Base-by-base conservation (phyloP, 1,140 invertebrate species). In the Apis laboriosa region DNA sequence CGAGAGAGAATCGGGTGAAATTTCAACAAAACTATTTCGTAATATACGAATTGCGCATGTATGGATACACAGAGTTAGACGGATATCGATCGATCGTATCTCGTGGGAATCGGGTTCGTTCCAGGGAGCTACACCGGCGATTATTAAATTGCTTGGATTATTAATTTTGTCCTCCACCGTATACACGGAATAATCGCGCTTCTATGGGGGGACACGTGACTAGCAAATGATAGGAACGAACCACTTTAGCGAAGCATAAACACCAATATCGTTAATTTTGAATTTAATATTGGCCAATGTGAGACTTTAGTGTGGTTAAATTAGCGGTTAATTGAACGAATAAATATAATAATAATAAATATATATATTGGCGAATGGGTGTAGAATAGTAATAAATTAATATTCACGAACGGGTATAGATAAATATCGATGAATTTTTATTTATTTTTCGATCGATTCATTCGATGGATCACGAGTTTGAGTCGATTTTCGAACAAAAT, bases 71-170 rank as follows among this genome's bases (percentile, higher is more conserved):
- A 63, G 34, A 7, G 70, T 64, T n/a, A 53, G 66, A 60, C 74
- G 75, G 76, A 77, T 77, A 60, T 19, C 84, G 83, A 88, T 84
- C 79, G 87, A 88, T 88, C 80, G 76, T 64, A 76, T 83, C 84
- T 67, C 71, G 49, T 17, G 84, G 74, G 73, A 83, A 71, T 63
- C 71, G 71, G 49, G 66, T 76, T 81, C 82, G 63, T 81, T 49
- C 63, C 72, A 34, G 61, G 75, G 70, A 78, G 67, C 60, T 56
- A 49, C 71, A 34, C 53, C 34, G 70, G 55, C 75, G 71, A 85
- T 87, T 87, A 86, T 86, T 86, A 86, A 86, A 86, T 86, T 86
- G 79, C 58, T 51, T 61, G 66, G 53, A 56, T 86, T 80, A 87
- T 87, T 86, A 83, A 86, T 86, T 63, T 79, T 53, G 56, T 72